Base-by-base conservation (phyloP, 1,140 invertebrate genomes). In the Chrysoperla carnea region DNA sequence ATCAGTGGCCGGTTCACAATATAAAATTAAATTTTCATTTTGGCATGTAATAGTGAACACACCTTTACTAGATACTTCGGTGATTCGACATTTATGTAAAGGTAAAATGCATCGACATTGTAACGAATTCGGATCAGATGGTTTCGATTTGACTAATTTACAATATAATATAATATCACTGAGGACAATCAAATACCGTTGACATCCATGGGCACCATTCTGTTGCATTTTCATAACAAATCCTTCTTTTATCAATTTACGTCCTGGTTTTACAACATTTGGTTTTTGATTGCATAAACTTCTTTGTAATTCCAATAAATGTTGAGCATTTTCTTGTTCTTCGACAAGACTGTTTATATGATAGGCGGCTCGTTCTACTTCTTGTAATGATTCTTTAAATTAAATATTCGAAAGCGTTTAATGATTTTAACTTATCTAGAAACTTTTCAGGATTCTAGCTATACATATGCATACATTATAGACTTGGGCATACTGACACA, bases 341-440 rank as follows among this genome's bases (percentile, higher is more conserved):
- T 72, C 67, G 1, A 84, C 70, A 33, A 80, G 64, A 29, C 70
- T 65, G 47, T 84, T 81, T 17, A 84, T 81, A 50, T 84, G 78
- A 2, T 60, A 56, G 0, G 78, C 78, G 29, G 78, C 73, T 35
- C 69, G 69, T 54, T 76, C 72, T 33, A 83, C 70, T 61, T 80
- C 69, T 41, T 67, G 63, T 6, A 79, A 63, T 4, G 78, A 79
- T 44, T 75, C 78, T 75, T 49, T 6, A n/a, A n/a, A 61, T n/a
- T n/a, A n/a, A n/a, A n/a, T n/a, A n/a, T n/a, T n/a, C n/a, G n/a
- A n/a, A n/a, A n/a, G n/a, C n/a, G n/a, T n/a, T n/a, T n/a, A n/a
- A n/a, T n/a, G n/a, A n/a, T n/a, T n/a, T n/a, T n/a, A n/a, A n/a
- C n/a, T n/a, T n/a, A n/a, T n/a, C n/a, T n/a, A n/a, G n/a, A n/a